A percentile compares a stretch with the other conserved stretches of the same genome.
Evolutionary conservation across 2,888 invertebrate genomes (phyloP).

Genomic region (Andrena marginata): DNA sequence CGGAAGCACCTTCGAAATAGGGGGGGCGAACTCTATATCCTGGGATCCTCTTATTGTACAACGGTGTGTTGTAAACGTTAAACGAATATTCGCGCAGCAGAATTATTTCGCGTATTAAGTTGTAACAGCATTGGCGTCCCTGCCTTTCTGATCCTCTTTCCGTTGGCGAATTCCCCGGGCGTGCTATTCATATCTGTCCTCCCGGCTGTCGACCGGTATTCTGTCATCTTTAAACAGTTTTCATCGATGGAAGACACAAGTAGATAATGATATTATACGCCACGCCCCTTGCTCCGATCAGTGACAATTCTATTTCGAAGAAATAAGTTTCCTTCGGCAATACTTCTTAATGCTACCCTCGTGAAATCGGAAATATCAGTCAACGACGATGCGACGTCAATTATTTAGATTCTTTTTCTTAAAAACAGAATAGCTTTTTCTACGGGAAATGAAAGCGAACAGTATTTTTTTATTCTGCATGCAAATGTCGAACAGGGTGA

Average conservation of each 20-base stretch:
- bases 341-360: background rate
- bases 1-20: slow-evolving; percentile 32
- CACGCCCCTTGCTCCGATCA: background rate
- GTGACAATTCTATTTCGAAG: background rate
- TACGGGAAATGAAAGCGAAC: background rate
- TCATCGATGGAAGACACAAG: slow-evolving; percentile 17
- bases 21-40: slow-evolving; percentile 20
- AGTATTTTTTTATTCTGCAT: background rate
- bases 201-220: slow-evolving; percentile 33
- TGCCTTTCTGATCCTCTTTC: slow-evolving; percentile 64
- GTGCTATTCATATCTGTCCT: slow-evolving; percentile 34
- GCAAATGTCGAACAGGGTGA: background rate
- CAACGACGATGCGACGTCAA: too few relatives aligned
- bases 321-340: background rate
- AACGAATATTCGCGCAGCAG: slow-evolving; percentile 71
- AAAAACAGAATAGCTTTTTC: background rate
- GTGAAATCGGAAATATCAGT: background rate
- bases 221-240: slow-evolving; percentile 49
- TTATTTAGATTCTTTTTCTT: too few relatives aligned
- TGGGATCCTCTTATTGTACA: slow-evolving; percentile 52
- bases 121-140: slow-evolving; percentile 77
- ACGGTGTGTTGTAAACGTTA: slow-evolving; percentile 61
- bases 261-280: slow-evolving; percentile 39
- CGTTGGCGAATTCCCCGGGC: slow-evolving; percentile 30
- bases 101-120: slow-evolving; percentile 79